phyloP scores from a whole-genome alignment of 1,140 invertebrate species.

The Ctenoplectra terminalis region DNA sequence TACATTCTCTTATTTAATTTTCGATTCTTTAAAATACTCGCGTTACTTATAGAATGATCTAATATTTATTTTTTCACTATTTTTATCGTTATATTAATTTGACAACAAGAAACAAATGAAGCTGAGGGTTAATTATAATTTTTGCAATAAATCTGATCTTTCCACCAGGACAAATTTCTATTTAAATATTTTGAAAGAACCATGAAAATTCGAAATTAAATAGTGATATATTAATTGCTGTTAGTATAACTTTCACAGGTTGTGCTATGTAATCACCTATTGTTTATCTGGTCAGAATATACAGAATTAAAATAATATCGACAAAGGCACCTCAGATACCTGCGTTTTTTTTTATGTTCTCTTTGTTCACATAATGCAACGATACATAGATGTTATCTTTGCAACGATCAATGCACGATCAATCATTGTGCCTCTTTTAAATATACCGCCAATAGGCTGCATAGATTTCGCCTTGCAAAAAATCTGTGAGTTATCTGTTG shows the following conservation, averaged over 20 bases:
- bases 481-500: background rate
- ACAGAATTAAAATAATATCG: background rate
- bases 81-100: no score
- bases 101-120: no score
- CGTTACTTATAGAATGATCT: no score
- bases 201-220: no score
- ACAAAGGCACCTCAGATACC: background rate
- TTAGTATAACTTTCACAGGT: background rate
- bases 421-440: background rate
- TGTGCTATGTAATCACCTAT: background rate
- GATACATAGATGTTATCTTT: background rate
- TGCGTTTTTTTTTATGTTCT: background rate
- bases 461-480: background rate
- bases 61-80: no score
- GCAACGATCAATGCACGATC: slow-evolving; percentile 8
- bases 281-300: background rate
- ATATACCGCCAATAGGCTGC: background rate
- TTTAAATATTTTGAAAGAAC: no score
- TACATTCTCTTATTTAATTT: no score
- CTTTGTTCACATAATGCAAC: background rate
- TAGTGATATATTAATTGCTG: no score
- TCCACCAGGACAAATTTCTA: no score
- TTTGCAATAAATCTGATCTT: no score
- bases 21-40: no score
- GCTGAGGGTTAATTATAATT: no score